phyloP scores from a whole-genome alignment of 2,888 invertebrate genomes.

The Steromphala cineraria region DNA sequence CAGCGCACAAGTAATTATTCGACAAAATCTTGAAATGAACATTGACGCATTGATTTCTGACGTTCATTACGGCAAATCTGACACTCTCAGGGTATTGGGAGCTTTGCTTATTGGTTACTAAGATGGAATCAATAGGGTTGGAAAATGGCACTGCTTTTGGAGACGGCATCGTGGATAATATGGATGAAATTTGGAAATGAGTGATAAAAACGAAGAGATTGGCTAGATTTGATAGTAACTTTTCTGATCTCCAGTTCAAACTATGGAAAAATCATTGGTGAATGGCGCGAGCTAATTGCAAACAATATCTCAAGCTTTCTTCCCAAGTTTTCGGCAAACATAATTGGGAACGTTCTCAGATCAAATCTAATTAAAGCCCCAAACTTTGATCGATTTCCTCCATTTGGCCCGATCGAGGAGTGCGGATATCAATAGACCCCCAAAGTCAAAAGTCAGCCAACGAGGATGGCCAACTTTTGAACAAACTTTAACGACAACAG shows the following conservation, averaged over 20 bases:
- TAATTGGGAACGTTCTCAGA: constrained; percentile 43
- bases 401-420: constrained; percentile 37
- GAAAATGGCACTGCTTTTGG: constrained; percentile 20
- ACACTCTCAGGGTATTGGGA: constrained; percentile 30
- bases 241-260: constrained; percentile 13
- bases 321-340: constrained; percentile 33
- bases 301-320: constrained; percentile 29
- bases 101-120: constrained; percentile 45
- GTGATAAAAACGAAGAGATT: constrained; percentile 34
- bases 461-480: constrained; percentile 13
- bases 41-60: constrained; percentile 41
- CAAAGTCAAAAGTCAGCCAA: constrained; percentile 34
- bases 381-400: constrained; percentile 43
- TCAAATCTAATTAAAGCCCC: constrained; percentile 48
- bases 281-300: constrained; percentile 32
- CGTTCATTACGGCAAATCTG: constrained; percentile 39
- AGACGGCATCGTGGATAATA: constrained; percentile 36
- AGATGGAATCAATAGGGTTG: constrained; percentile 43
- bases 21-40: constrained; percentile 42
- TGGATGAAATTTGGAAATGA: constrained; percentile 46
- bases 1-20: constrained; percentile 23
- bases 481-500: constrained; percentile 6
- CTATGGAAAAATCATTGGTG: constrained; percentile 24
- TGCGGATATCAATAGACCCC: constrained; percentile 41
- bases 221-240: constrained; percentile 21